Percentiles rank a stretch among this genome's conserved stretches.
Evolutionary conservation across 2,888 invertebrate genomes (phyloP).

Genomic region (Blera fallax): DNA sequence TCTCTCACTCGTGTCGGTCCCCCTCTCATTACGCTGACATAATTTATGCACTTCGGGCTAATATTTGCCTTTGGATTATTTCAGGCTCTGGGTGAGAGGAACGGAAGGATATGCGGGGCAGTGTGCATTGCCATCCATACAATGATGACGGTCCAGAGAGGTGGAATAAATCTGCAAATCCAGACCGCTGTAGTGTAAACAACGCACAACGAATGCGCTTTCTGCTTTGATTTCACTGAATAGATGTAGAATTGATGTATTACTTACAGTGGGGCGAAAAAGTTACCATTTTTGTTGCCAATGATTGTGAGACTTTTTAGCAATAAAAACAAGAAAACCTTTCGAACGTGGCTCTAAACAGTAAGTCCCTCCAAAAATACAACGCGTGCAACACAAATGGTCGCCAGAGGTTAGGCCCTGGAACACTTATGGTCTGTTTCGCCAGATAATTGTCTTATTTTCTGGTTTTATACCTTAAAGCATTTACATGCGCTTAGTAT

Average conservation of each 20-base stretch:
- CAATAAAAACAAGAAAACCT: too few species aligned
- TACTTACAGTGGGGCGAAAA: conserved; percentile 19
- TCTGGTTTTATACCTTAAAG: too few species aligned
- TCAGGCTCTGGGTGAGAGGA: conserved; percentile 19
- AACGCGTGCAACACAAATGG: too few species aligned
- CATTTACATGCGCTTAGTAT: too few species aligned
- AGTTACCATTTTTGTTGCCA: neutral
- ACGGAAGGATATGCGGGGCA: neutral
- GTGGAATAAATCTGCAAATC: conserved; percentile 69
- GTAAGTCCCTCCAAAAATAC: too few species aligned
- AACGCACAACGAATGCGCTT: conserved; percentile 67
- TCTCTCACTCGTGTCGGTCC: conserved; percentile 63
- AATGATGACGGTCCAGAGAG: conserved; percentile 52
- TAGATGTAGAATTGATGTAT: neutral
- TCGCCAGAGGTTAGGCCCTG: too few species aligned
- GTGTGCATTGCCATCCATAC: neutral
- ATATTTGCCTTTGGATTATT: conserved; percentile 69
- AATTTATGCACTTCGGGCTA: conserved; percentile 70
- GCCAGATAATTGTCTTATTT: too few species aligned
- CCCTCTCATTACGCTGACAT: conserved; percentile 70
- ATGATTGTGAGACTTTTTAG: too few species aligned
- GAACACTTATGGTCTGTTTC: too few species aligned
- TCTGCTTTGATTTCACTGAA: conserved; percentile 47
- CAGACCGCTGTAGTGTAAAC: conserved; percentile 63
- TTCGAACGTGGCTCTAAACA: too few species aligned